phyloP scores from a whole-genome alignment of 1,140 invertebrate genomes.

The Drosophila lowei region DNA sequence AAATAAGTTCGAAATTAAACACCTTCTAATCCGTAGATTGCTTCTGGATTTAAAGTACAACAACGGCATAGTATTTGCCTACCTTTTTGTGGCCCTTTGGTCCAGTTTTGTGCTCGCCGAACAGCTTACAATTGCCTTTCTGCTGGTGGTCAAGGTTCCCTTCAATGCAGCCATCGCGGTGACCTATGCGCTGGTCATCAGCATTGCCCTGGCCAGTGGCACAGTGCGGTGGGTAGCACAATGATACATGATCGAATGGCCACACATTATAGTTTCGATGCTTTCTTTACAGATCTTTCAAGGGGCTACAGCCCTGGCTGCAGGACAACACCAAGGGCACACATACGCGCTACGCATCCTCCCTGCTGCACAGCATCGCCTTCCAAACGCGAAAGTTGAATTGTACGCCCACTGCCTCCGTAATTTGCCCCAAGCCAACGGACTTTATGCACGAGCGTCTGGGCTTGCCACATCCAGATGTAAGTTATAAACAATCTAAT shows the following conservation, averaged over 20 bases:
- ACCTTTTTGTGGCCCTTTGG: slow-evolving; percentile 89
- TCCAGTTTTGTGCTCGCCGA: slow-evolving; percentile 92
- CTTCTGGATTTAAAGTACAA: slow-evolving; percentile 69
- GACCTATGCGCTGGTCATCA: slow-evolving; percentile 89
- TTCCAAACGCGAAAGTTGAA: slow-evolving; percentile 84
- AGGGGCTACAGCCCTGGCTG: slow-evolving; percentile 90
- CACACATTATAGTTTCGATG: slow-evolving; percentile 30
- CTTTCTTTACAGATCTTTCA: slow-evolving; percentile 85
- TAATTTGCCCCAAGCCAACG: slow-evolving; percentile 77
- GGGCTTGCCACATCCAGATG: slow-evolving; percentile 82
- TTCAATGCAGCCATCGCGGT: slow-evolving; percentile 90
- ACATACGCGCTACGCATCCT: slow-evolving; percentile 90
- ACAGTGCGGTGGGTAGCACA: slow-evolving; percentile 87
- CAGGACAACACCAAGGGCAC: slow-evolving; percentile 91
- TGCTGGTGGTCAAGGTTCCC: slow-evolving; percentile 91
- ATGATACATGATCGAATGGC: not conserved
- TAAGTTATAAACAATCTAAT: slow-evolving; percentile 69
- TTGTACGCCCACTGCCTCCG: slow-evolving; percentile 74
- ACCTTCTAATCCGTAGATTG: slow-evolving; percentile 40
- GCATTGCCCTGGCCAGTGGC: slow-evolving; percentile 90
- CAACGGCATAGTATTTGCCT: slow-evolving; percentile 74
- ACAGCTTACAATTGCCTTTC: slow-evolving; percentile 91
- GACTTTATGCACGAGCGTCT: slow-evolving; percentile 81
- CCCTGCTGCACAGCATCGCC: slow-evolving; percentile 88
- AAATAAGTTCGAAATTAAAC: not conserved